Percentiles rank a stretch among this genome's conserved stretches.
Conservation (phyloP, 2,888 invertebrate species). For the Cantharis flavilabris region DNA sequence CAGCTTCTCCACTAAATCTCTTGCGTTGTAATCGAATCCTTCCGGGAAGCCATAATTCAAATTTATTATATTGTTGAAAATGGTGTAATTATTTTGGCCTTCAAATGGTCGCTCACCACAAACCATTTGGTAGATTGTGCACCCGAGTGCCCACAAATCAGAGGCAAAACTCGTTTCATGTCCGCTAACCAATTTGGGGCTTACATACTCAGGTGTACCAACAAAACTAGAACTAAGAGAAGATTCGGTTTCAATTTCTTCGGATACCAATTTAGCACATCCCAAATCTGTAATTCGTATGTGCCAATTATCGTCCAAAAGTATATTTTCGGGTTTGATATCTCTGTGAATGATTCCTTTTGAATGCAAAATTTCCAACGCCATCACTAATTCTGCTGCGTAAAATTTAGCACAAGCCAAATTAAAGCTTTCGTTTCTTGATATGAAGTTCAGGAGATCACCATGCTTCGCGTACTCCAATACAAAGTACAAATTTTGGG, state of each 20-base stretch:
- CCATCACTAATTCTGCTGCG: too few species aligned
- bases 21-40: slow-evolving; percentile 82
- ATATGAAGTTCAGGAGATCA: too few species aligned
- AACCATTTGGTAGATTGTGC: slow-evolving; percentile 96
- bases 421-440: too few species aligned
- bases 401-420: too few species aligned
- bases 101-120: slow-evolving; percentile 91
- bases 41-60: slow-evolving; percentile 91
- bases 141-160: slow-evolving; percentile 97
- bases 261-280: too few species aligned
- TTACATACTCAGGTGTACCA: slow-evolving; percentile 70
- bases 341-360: too few species aligned
- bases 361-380: too few species aligned
- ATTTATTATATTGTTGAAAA: slow-evolving; percentile 93
- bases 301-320: slow-evolving; percentile 58
- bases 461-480: slow-evolving; percentile 52
- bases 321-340: slow-evolving; percentile 97
- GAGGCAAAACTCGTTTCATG: slow-evolving; percentile 73
- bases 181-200: slow-evolving; percentile 91
- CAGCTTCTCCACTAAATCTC: slow-evolving; percentile 50
- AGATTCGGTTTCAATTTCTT: too few species aligned
- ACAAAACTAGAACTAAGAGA: too few species aligned
- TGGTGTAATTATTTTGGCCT: slow-evolving; percentile 82
- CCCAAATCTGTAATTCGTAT: too few species aligned
- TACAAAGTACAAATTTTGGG: slow-evolving; percentile 90